Evolutionary conservation across 1,140 invertebrate genomes (phyloP), one percentile per base, ranked within the genome.

Genomic region (Gryon sp.): DNA sequence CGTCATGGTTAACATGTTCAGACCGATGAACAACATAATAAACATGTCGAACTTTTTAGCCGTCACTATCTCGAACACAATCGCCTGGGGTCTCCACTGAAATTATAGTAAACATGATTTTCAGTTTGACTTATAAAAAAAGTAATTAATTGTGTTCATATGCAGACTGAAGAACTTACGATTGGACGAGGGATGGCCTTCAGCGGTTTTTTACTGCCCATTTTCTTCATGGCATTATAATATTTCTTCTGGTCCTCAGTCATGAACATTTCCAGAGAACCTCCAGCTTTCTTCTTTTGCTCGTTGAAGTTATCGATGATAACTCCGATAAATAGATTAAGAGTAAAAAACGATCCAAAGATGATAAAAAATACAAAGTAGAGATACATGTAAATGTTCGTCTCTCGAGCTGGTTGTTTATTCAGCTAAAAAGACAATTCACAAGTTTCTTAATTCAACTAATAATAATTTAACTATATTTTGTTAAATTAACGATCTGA

Each of bases 191-290:
- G 97, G 87, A 98, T 98, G 66, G 98, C 97, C 92, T 99, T 99
- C 84, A 98, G 91, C 30, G 98, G 98, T 89, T 98, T 97, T 88
- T 99, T 99, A 26, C 95, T 97, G 77, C 97, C 96, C 97, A 99
- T 99, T 90, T 99, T 98, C 90, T 99, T 99, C 98, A 99, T 99
- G 52, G 98, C 98, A 89, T 98, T 98, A 91, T 99, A 99, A 90
- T 99, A 99, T 90, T 99, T 99, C 92, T 99, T 99, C 90, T 99
- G 98, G 90, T 99, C 97, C 89, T 99, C 98, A 76, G 98, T 99
- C 98, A 99, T 99, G 91, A 99, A 99, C 96, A 99, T 98, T 89
- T 99, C 98, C 40, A 99, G 91, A 74, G 97, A 99, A 78, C 97
- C 98, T 84, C 98, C 98, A 82, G 96, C 95, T 91, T 99, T 99